Percentiles rank a stretch among this genome's conserved stretches.
These are phyloP conservation scores for Therioaphis trifolii DNA, from an alignment of 2,888 invertebrate genomes.

Conservation along the genomic window DNA sequence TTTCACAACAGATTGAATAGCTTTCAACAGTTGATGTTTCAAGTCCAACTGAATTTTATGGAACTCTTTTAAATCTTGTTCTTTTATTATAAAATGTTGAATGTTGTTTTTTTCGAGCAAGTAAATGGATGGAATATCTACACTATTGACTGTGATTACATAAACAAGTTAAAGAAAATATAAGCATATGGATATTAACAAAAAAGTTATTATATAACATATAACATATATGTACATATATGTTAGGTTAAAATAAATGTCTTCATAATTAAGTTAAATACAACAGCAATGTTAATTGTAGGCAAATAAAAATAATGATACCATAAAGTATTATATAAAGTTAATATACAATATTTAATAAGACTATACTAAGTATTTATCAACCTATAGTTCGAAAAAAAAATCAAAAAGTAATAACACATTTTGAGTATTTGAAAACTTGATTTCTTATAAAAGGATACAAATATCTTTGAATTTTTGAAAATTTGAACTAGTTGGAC, in stretches of 20 bases:
- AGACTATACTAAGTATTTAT: neutral
- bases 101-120: conserved; percentile 33
- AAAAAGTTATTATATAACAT: neutral
- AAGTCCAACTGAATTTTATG: neutral
- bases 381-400: too few relatives aligned
- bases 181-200: neutral
- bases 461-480: conserved; percentile 30
- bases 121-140: conserved; percentile 27
- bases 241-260: neutral
- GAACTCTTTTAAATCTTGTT: neutral
- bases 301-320: too few relatives aligned
- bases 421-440: neutral
- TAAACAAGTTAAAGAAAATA: neutral
- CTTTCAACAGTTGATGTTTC: neutral
- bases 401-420: too few relatives aligned
- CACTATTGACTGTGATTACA: conserved; percentile 6
- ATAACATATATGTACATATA: neutral
- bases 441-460: conserved; percentile 39
- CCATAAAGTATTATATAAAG: too few relatives aligned
- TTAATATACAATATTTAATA: neutral
- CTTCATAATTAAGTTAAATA: too few relatives aligned
- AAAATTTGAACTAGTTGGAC: conserved; percentile 19
- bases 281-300: neutral
- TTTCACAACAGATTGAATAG: conserved; percentile 9
- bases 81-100: conserved; percentile 6